These are phyloP conservation scores for Sycophila texana DNA, from an alignment of 2,888 invertebrate genomes.

Conservation along the genomic window DNA sequence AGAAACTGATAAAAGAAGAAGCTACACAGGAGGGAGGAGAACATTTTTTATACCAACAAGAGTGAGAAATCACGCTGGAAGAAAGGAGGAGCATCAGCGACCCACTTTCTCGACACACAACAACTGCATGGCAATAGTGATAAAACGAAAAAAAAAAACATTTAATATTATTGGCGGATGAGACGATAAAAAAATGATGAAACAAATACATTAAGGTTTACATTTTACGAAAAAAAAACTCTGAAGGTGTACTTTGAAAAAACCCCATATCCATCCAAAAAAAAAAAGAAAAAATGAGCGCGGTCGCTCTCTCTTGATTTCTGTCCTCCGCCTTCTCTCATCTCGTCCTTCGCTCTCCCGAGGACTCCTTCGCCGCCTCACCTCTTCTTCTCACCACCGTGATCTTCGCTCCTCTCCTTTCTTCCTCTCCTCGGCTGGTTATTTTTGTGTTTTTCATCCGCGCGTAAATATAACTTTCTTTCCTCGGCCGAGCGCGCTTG, in stretches of 20 bases:
- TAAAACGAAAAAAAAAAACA: conserved; percentile 37
- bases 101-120: conserved; percentile 20
- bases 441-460: conserved; percentile 25
- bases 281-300: background rate
- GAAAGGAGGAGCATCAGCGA: conserved; percentile 28
- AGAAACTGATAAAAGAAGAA: background rate
- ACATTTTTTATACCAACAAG: conserved; percentile 18
- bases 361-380: background rate
- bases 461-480: conserved; percentile 21
- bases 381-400: background rate
- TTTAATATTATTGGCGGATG: conserved; percentile 54
- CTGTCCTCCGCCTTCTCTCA: background rate
- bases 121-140: conserved; percentile 48
- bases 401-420: conserved; percentile 10
- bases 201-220: conserved; percentile 57
- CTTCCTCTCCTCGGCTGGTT: background rate
- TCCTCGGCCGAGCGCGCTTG: background rate
- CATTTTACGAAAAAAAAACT: conserved; percentile 55
- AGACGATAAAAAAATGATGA: conserved; percentile 49
- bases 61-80: conserved; percentile 16
- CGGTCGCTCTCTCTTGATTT: background rate
- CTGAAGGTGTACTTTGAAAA: conserved; percentile 44
- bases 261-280: conserved; percentile 40
- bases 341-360: conserved; percentile 5
- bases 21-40: conserved; percentile 11